Base-by-base conservation (phyloP, 2,113 vertebrate species). In the Cavia porcellus region DNA sequence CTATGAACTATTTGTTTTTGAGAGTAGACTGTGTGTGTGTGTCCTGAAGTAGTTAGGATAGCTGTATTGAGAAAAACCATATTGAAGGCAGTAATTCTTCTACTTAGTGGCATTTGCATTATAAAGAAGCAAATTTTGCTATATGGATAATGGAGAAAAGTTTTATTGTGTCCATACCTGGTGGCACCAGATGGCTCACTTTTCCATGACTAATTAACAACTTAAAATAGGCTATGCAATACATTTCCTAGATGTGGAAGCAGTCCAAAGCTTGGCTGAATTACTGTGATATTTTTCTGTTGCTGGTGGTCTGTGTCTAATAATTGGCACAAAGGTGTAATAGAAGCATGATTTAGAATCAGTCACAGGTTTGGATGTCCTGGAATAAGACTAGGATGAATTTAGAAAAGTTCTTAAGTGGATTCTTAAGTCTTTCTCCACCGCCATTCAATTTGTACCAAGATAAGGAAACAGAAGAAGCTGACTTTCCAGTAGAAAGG, bases 231-330 rank as follows among this genome's bases (percentile, higher is more conserved):
- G 81, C 66, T 97, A 80, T 88, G 66, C 66, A 95, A 93, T 96
- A 55, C 81, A 94, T 89, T 97, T 0, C 96, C 72, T 93, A 97
- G 87, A 70, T 93, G 87, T 30, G 75, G 93, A 97, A 96, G 72
- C 85, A 12, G 85, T 97, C 86, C 72, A 97, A 92, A 85, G 88
- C 24, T 59, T 97, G 95, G 35, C 86, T 88, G 89, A 89, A 75
- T 90, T 84, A 12, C 92, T 97, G 72, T 83, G 95, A 92, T 95
- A 92, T 81, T 86, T 98, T 96, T 61, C 89, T 59, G 68, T 93
- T 95, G 66, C 81, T 89, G 61, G 57, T 95, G 57, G 89, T 94
- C 96, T 97, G n/a, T 89, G 98, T 98, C 94, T 92, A 89, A 92
- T 96, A 95, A 93, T 50, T 75, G 32, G 86, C 59, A 90, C 79